Evolutionary conservation across 2,888 invertebrate species (phyloP).

Genomic region (Drosophila mulleri): DNA sequence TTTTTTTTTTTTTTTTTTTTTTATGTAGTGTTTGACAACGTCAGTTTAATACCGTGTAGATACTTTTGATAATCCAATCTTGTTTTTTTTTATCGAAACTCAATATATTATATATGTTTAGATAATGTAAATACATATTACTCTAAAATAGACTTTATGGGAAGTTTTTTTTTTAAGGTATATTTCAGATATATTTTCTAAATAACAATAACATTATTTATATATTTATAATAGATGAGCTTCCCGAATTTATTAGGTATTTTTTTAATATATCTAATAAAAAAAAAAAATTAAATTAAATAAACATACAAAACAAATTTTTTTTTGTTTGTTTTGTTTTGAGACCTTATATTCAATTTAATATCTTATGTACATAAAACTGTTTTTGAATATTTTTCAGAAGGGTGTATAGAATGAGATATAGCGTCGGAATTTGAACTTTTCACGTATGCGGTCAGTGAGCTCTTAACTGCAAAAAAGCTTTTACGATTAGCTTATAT

Average conservation of each 20-base stretch:
- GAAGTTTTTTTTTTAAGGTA: no score
- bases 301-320: no score
- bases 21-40: neutral
- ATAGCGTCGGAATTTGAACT: slow-evolving; percentile 24
- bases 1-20: no score
- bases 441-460: slow-evolving; percentile 36
- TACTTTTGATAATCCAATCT: neutral
- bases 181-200: neutral
- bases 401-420: slow-evolving; percentile 27
- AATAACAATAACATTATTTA: neutral
- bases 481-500: slow-evolving; percentile 35
- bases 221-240: no score
- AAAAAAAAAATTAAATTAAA: no score
- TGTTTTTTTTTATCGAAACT: no score
- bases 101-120: no score
- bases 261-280: no score
- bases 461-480: slow-evolving; percentile 44
- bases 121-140: no score
- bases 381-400: neutral
- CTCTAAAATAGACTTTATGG: no score
- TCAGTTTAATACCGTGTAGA: neutral
- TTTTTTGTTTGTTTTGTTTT: no score
- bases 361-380: neutral
- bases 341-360: neutral
- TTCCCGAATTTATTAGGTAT: no score